Base-by-base conservation (phyloP, 2,888 invertebrate species). In the Agriopis marginaria region DNA sequence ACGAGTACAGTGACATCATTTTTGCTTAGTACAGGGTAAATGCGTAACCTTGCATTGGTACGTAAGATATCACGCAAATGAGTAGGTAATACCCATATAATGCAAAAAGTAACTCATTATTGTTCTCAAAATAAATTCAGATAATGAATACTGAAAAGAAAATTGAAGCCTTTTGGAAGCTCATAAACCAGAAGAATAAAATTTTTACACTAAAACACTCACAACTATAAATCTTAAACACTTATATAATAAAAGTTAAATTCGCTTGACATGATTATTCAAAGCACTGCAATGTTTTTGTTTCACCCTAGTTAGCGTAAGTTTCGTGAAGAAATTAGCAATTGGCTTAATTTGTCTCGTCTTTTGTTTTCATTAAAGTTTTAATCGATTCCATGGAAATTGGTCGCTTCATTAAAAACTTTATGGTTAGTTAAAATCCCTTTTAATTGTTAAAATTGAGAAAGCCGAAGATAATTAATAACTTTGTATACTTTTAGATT, bases 301-400 rank as follows among this genome's bases (percentile, higher is more conserved):
- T 75, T 76, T 73, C 66, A 62, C 64, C 54, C 66, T 72, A 69
- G 73, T 73, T 70, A 68, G 65, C 53, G 64, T 44, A 73, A 76
- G 74, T 76, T 76, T 71, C 63, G 53, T 70, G 68, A 73, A 70
- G 70, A 73, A 73, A 74, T 76, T 73, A 76, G 59, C 65, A 63
- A 69, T 71, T 67, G 68, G 58, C 69, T 72, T 73, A 68, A 68
- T 73, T 73, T 72, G 64, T 64, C 53, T 56, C 60, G 65, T 71
- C 70, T 63, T 74, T 72, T 74, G 72, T 73, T 73, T 75, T 73
- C 71, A 71, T 75, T 73, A 70, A 72, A 68, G 72, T 58, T 66
- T 61, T 72, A 62, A 73, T 72, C 54, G 60, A 70, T 66, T 54
- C 32, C 0, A 49, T 62, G 58, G 51, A 58, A 61, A 62, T 58